Base-by-base conservation (phyloP, 2,888 invertebrate genomes). In the Folsomia candida region DNA sequence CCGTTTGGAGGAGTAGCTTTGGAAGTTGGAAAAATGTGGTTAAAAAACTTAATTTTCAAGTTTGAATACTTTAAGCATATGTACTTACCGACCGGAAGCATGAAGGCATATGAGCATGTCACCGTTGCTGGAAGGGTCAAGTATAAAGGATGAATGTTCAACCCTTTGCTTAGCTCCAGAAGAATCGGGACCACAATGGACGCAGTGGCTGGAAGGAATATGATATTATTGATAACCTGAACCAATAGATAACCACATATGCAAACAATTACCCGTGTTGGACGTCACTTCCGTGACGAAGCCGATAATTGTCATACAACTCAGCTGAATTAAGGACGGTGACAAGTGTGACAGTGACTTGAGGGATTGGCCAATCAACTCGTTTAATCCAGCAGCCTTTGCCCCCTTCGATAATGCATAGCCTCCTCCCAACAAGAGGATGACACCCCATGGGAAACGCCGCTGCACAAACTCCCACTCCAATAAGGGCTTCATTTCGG, bases 51-150 rank as follows among this genome's bases (percentile, higher is more conserved):
- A n/a, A n/a, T n/a, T n/a, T n/a, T n/a, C n/a, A n/a, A n/a, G n/a
- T n/a, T n/a, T n/a, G n/a, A n/a, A n/a, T n/a, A n/a, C n/a, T n/a
- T n/a, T n/a, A n/a, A n/a, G n/a, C n/a, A n/a, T n/a, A n/a, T n/a
- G n/a, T n/a, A n/a, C n/a, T n/a, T n/a, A n/a, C n/a, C n/a, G n/a
- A 75, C 75, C 24, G 79, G 77, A 28, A 79, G 75, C 74, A 77
- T 77, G 87, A 95, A 93, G 9, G 92, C 94, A 86, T 94, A 94
- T 67, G 94, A 94, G 82, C 94, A 93, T 2, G 93, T 90, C 25
- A 96, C 85, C 0, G 94, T 88, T 0, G 93, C 92, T 0, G 96
- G 94, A 79, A 95, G 85, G 89, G 95, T 93, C 82, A 96, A 85
- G 83, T 91, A 93, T 70, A 97, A 85, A 0, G 96, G 96, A 85